Base-by-base conservation (phyloP, 2,888 invertebrate genomes). In the Xylocampa areola region DNA sequence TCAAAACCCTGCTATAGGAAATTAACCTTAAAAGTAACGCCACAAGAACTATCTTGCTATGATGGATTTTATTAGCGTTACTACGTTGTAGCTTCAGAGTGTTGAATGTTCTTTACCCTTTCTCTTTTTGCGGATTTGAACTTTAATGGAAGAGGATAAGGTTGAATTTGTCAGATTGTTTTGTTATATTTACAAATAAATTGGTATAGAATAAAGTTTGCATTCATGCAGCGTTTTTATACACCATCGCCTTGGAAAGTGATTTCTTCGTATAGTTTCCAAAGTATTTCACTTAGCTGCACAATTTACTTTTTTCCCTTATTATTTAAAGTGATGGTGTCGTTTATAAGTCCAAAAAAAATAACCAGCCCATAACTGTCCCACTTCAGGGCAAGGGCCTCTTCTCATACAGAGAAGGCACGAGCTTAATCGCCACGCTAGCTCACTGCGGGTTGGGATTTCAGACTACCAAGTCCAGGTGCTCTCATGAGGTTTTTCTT, bases 181-280 rank as follows among this genome's bases (percentile, higher is more conserved):
- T 17, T 19, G 7, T 19, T n/a, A 5, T 35, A 14, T 54, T 59
- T 25, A 19, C 11, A 3, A 25, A 14, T 2, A 7, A 11, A 33
- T 45, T n/a, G 2, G 10, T 10, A 11, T 11, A 10, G 13, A 23
- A 36, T 25, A 32, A 14, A 29, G 21, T 43, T 35, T 35, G 11
- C n/a, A 30, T 39, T 35, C 16, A 27, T 47, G 8, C 3, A 17
- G n/a, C 21, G 21, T 60, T 29, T 33, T 37, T 17, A 14, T 1
- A 29, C 8, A 40, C 16, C 7, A 27, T 19, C 25, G 41, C 16
- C 74, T 76, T 72, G 77, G 73, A 75, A 73, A 76, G 72, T 27
- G 13, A 27, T 37, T 41, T 45, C 8, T 16, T 30, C 1, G 10
- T 25, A 33, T 4, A 33, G 25, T 1, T n/a, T n/a, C n/a, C n/a